Evolutionary conservation across 1,140 invertebrate species (phyloP).

Genomic region (Drosophila bifasciata): DNA sequence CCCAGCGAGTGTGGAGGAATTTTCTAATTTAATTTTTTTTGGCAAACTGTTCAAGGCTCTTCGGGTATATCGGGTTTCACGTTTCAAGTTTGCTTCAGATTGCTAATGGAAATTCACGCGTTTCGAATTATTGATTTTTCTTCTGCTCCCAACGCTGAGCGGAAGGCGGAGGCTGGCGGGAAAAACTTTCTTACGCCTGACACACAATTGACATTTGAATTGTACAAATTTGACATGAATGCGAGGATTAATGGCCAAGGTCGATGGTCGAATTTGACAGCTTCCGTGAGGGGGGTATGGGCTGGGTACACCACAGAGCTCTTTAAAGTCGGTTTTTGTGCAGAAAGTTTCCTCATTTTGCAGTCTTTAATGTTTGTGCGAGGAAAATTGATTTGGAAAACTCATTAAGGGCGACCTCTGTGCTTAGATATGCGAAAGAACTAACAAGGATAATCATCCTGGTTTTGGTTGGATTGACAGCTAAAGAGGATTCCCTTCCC

Average conservation of each 20-base stretch:
- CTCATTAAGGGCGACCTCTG: conserved; percentile 18
- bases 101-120: conserved; percentile 76
- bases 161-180: conserved; percentile 36
- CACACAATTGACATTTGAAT: conserved; percentile 75
- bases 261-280: conserved; percentile 65
- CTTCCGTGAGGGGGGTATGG: conserved; percentile 8
- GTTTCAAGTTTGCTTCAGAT: conserved; percentile 72
- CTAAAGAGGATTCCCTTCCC: not conserved
- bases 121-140: conserved; percentile 76
- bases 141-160: conserved; percentile 1
- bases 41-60: conserved; percentile 77
- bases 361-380: conserved; percentile 19
- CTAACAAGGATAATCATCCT: not conserved
- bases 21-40: conserved; percentile 83
- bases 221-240: conserved; percentile 73
- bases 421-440: not conserved
- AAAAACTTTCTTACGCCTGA: conserved; percentile 52
- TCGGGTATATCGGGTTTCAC: conserved; percentile 40
- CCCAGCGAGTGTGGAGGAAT: conserved; percentile 72
- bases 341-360: conserved; percentile 3
- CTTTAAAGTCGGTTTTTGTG: conserved; percentile 15
- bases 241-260: conserved; percentile 80
- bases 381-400: not conserved
- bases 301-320: not conserved
- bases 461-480: conserved; percentile 1